Evolutionary conservation across 2,888 invertebrate species (phyloP), one percentile per base, ranked within the genome.

Genomic region (Dysmachus trigonus): DNA sequence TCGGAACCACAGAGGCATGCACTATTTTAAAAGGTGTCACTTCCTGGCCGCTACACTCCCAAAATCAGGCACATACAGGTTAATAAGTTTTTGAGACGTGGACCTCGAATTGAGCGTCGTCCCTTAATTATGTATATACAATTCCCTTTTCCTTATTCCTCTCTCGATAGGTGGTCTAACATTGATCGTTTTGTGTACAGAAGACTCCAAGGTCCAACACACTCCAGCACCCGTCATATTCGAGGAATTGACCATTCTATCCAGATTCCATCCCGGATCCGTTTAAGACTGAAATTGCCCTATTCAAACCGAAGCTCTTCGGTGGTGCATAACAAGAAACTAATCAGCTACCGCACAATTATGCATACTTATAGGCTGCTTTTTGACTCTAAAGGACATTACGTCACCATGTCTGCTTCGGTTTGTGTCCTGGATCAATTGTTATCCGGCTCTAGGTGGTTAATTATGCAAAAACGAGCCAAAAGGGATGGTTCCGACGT

Each of bases 401-500:
- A n/a, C n/a, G 53, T 33, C 30, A 53, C 33, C 79, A 27, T 22
- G 38, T 7, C n/a, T 53, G 81, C 53, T 51, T 71, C 27, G 22
- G 53, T 38, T 41, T 13, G 22, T 15, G 72, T 72, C 31, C 30
- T 22, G 31, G 47, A 35, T 10, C 27, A 27, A 62, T 41, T 38
- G 41, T 83, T 83, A 72, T 38, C 72, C 22, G 38, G 30, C 22
- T 53, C 41, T 41, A 15, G 30, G 41, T 83, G 38, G 72, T 83
- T n/a, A 83, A 83, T 83, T 83, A 83, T 83, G 72, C 83, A 72
- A 41, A 83, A 83, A 83, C 83, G 72, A 72, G 83, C 41, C 72
- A 33, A 30, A 13, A 27, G n/a, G 2, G 53, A 30, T 81, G 53
- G 15, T 30, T 47, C 53, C 35, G 18, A 10, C 30, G 2, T 38